Evolutionary conservation across 2,797 vertebrate species (phyloP), one percentile per base, ranked within the genome.

Genomic region (Distichodus sexfasciatus): DNA sequence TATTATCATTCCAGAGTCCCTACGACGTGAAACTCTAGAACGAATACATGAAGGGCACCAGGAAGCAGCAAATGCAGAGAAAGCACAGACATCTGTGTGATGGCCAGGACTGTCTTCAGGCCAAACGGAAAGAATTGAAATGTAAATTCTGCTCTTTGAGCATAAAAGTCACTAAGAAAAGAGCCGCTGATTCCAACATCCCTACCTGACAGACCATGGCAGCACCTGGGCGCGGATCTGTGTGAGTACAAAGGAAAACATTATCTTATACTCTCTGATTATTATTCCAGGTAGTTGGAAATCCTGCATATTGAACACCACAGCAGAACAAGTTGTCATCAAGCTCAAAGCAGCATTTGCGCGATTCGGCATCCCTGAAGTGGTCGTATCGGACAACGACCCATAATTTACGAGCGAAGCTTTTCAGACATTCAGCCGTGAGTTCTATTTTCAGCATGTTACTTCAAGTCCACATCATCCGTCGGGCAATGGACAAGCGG

Each of bases 1-100:
- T 3, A 58, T 67, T 38, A 0, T 67, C 5, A 58, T 67, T 36
- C 65, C 65, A 17, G 29, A 46, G 9, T 24, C 24, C 1, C 12
- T 67, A 10, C 44, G 40, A 57, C 12, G 17, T 6, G 65, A 68
- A 3, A 58, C 58, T 15, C 26, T 68, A 4, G 12, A 68, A 10
- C n/a, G 31, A 31, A 58, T 53, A 11, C 47, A 53, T 14, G 21
- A 40, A 19, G 17, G 50, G 11, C 60, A 63, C 24, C 60, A 50
- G 14, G 19, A 29, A 14, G 17, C 50, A 33, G 23, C 44, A 12
- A 63, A 63, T 33, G 23, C 17, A 10, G 50, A 66, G 24, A 2
- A 23, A 12, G 57, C 57, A 12, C 23, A 9, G 2, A 43, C 36
- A 23, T 57, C 44, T 1, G 12, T 44, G 1, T 33, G 50, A 26